Conservation (phyloP, 1,140 invertebrate species). For the Drosophila nasuta region DNA sequence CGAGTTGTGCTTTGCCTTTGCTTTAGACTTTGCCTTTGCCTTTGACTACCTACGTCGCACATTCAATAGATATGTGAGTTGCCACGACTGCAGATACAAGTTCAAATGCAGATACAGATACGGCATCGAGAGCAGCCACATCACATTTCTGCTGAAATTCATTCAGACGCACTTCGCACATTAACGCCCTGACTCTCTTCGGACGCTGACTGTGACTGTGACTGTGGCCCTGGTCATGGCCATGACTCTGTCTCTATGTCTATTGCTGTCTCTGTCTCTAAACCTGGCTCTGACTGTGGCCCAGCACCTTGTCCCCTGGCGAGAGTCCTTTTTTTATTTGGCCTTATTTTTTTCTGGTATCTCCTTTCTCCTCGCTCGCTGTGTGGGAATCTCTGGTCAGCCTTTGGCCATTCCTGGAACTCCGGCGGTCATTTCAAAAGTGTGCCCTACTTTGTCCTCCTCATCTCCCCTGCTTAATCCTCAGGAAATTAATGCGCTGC, state of each 20-base stretch:
- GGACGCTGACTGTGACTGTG: slow-evolving; percentile 17
- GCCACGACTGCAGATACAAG: slow-evolving; percentile 27
- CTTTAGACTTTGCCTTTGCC: neutral
- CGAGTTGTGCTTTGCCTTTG: slow-evolving; percentile 27
- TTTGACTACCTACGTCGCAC: slow-evolving; percentile 19
- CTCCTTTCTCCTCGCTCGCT: neutral
- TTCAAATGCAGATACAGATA: slow-evolving; percentile 30
- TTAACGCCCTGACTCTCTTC: slow-evolving; percentile 60
- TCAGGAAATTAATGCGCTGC: slow-evolving; percentile 47
- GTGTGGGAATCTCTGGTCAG: slow-evolving; percentile 51
- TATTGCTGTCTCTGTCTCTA: no score
- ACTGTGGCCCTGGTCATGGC: neutral
- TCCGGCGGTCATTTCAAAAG: slow-evolving; percentile 76
- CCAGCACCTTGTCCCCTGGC: slow-evolving; percentile 25
- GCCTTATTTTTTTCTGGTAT: no score
- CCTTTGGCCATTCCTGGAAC: slow-evolving; percentile 57
- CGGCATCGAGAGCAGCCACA: slow-evolving; percentile 10
- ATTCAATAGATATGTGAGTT: slow-evolving; percentile 26
- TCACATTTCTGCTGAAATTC: slow-evolving; percentile 70
- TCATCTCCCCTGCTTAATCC: slow-evolving; percentile 35
- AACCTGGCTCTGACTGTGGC: no score
- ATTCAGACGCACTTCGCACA: slow-evolving; percentile 82
- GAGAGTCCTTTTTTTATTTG: slow-evolving; percentile 49
- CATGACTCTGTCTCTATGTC: no score
- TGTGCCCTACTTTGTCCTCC: slow-evolving; percentile 48